These are phyloP conservation scores for Bos javanicus DNA, from an alignment of 2,113 vertebrate species.

Conservation along the genomic window DNA sequence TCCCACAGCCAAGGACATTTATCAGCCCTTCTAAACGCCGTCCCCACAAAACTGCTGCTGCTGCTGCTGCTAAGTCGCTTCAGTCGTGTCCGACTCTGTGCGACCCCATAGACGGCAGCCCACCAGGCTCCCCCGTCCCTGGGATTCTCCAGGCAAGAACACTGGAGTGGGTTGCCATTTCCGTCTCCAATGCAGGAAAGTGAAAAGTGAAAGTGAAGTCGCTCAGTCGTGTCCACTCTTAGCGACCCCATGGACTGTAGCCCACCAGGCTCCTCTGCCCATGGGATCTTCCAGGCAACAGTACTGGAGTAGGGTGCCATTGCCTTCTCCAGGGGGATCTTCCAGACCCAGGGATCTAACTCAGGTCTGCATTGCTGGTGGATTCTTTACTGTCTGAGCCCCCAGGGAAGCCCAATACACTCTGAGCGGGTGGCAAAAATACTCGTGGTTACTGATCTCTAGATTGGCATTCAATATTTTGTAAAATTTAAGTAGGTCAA, in stretches of 20 bases:
- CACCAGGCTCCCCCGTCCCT: no score
- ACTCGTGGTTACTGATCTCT: neutral
- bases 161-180: no score
- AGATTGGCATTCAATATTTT: neutral
- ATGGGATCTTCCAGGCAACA: neutral
- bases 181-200: no score
- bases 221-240: neutral
- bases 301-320: rapidly evolving
- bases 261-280: neutral
- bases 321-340: neutral
- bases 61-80: no score
- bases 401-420: neutral
- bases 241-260: rapidly evolving
- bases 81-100: rapidly evolving
- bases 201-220: neutral
- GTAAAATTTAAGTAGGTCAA: neutral
- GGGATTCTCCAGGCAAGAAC: no score
- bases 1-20: rapidly evolving
- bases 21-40: neutral
- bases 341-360: neutral
- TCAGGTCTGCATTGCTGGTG: neutral
- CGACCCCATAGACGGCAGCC: no score
- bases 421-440: neutral
- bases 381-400: neutral
- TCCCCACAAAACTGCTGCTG: no score